Evolutionary conservation across 2,797 vertebrate genomes (phyloP).

Genomic region (Brachyalestes nurse): DNA sequence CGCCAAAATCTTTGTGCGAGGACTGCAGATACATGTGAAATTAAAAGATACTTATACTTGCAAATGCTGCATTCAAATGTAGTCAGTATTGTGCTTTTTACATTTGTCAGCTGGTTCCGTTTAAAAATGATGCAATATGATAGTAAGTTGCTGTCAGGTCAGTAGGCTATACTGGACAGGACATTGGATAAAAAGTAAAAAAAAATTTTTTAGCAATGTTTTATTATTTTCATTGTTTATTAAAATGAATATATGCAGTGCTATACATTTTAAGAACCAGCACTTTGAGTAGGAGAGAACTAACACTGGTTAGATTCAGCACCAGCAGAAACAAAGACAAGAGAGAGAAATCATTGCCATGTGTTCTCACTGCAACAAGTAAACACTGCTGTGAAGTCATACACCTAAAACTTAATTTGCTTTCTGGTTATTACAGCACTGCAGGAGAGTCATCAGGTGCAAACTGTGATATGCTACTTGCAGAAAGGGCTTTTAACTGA

Average conservation of each 20-base stretch:
- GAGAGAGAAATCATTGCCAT: neutral
- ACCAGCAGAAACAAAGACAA: neutral
- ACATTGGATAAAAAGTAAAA: neutral
- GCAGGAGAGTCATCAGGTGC: neutral
- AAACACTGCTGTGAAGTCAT: neutral
- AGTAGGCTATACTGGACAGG: neutral
- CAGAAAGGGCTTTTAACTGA: neutral
- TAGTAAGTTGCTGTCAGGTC: neutral
- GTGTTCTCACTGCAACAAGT: neutral
- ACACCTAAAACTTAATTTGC: neutral
- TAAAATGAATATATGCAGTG: neutral
- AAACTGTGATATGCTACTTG: neutral
- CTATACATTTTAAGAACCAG: neutral
- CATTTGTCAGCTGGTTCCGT: neutral
- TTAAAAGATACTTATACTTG: neutral
- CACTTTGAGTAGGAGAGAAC: neutral
- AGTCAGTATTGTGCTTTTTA: too few relatives aligned
- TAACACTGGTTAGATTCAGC: neutral
- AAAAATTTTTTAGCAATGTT: neutral
- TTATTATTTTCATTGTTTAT: neutral
- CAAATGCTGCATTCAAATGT: neutral
- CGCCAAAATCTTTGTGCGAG: neutral
- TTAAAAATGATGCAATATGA: neutral
- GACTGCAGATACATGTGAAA: neutral
- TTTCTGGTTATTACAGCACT: constrained; percentile 5